Evolutionary conservation across 1,140 invertebrate genomes (phyloP).

Genomic region (Hylaeus anthracinus): DNA sequence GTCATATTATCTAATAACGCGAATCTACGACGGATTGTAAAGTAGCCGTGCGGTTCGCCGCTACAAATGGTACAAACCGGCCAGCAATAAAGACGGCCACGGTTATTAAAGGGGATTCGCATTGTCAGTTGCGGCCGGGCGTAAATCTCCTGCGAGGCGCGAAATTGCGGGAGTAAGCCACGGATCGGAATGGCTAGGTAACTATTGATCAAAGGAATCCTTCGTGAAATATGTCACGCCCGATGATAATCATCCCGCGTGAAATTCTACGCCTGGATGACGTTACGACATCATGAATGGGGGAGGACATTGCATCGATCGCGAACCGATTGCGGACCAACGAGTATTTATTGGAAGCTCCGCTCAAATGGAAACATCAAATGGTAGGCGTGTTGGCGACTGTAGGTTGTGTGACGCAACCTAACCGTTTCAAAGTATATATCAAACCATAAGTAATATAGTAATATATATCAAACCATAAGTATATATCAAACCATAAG

Average conservation of each 20-base stretch:
- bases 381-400: neutral
- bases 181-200: conserved; percentile 42
- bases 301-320: conserved; percentile 1
- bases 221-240: conserved; percentile 38
- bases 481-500: no score
- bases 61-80: conserved; percentile 52
- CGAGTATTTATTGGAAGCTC: neutral
- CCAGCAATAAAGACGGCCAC: conserved; percentile 47
- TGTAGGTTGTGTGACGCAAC: neutral
- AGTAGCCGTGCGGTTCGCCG: conserved; percentile 51
- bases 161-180: conserved; percentile 57
- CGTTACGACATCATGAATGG: conserved; percentile 4
- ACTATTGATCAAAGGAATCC: conserved; percentile 59
- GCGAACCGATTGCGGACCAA: neutral
- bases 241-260: conserved; percentile 33
- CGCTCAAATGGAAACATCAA: neutral
- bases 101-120: conserved; percentile 63
- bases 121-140: conserved; percentile 56
- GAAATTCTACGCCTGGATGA: neutral
- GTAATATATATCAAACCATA: no score
- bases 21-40: conserved; percentile 59
- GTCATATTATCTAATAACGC: conserved; percentile 61
- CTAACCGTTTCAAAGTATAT: neutral
- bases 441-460: no score
- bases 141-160: conserved; percentile 54